phyloP scores from a whole-genome alignment of 2,113 vertebrate species.

The Psephotus haematonotus region DNA sequence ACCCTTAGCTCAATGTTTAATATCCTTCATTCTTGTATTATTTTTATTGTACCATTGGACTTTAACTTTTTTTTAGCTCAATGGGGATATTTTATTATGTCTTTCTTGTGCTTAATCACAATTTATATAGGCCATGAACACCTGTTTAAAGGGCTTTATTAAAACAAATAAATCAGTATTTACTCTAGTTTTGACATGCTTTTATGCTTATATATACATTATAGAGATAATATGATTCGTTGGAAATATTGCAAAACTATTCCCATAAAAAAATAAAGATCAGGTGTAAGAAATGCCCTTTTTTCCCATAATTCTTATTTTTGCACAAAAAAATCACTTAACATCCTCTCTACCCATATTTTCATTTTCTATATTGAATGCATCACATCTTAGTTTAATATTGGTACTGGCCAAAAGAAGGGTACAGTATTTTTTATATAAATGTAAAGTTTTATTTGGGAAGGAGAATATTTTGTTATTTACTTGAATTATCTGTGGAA shows the following conservation, averaged over 20 bases:
- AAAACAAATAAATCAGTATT: not conserved
- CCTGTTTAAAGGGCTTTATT: not conserved
- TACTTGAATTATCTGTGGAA: not conserved
- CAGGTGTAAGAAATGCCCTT: not conserved
- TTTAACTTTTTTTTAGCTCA: not conserved
- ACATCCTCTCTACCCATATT: not conserved
- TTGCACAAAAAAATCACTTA: not conserved
- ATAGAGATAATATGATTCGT: not conserved
- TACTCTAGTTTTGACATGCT: not conserved
- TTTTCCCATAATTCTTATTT: not conserved
- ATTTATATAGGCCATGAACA: not conserved
- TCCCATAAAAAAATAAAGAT: not conserved
- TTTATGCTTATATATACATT: not conserved
- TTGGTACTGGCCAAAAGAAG: not conserved
- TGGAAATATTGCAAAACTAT: not conserved
- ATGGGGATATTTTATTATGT: not conserved
- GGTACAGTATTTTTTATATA: not conserved
- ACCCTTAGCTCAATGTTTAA: not conserved
- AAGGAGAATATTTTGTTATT: not conserved
- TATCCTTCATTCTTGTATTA: not conserved
- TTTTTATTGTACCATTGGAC: not conserved
- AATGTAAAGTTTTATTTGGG: not conserved
- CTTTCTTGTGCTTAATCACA: not conserved
- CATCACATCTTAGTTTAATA: not conserved
- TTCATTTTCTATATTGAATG: not conserved